These are phyloP conservation scores for Tyrannus savana DNA, from an alignment of 2,113 vertebrate species.

Conservation along the genomic window DNA sequence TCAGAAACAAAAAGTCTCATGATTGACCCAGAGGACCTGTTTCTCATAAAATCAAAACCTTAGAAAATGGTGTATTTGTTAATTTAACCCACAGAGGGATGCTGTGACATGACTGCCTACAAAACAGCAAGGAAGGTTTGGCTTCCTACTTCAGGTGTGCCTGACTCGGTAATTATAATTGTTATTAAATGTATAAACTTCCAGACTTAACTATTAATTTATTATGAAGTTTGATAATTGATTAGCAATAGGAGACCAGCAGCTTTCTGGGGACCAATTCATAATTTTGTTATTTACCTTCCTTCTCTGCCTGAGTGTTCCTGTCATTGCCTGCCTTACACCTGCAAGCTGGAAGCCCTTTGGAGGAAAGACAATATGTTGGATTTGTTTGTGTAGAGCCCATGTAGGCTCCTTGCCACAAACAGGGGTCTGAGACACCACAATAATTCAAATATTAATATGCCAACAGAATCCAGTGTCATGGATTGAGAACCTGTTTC, in stretches of 20 bases:
- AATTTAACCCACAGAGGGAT: not conserved
- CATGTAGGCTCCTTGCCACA: not conserved
- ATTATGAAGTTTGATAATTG: not conserved
- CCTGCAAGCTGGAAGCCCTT: not conserved
- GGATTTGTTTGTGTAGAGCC: not conserved
- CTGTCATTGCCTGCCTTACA: not conserved
- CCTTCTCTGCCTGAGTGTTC: not conserved
- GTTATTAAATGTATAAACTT: not conserved
- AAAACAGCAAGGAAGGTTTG: not conserved
- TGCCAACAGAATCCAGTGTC: not conserved
- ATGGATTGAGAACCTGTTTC: not conserved
- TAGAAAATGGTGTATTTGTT: not conserved
- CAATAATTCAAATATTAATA: not conserved
- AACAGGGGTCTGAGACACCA: not conserved
- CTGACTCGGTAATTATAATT: not conserved
- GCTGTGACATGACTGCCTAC: not conserved
- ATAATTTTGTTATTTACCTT: not conserved
- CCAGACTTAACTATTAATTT: not conserved
- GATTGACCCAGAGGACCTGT: not conserved
- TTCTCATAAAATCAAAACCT: not conserved
- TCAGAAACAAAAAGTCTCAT: not conserved
- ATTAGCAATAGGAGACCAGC: not conserved
- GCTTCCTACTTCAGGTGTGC: not conserved
- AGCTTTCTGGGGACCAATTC: not conserved
- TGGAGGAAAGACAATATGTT: not conserved